A percentile compares a stretch with the other conserved stretches of the same genome.
These are phyloP conservation scores for Fregetta grallaria DNA, from an alignment of 2,113 vertebrate species.

Conservation along the genomic window DNA sequence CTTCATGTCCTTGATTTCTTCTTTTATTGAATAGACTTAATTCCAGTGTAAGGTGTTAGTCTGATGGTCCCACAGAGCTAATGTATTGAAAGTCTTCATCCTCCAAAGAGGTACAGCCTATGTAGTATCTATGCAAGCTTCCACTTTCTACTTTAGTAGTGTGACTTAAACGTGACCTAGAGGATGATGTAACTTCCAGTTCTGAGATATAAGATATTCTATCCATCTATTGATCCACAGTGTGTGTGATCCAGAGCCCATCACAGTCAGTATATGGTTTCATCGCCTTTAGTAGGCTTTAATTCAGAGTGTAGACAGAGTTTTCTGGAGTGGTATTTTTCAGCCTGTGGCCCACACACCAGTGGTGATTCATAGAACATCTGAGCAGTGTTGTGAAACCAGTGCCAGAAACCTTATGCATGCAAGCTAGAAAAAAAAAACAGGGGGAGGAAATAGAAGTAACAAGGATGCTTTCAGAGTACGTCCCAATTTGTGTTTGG, in stretches of 20 bases:
- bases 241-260: neutral
- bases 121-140: neutral
- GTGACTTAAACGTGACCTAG: neutral
- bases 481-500: neutral
- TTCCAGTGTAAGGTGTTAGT: neutral
- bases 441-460: neutral
- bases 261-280: neutral
- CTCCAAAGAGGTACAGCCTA: neutral
- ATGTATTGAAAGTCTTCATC: neutral
- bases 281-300: neutral
- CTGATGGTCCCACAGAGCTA: neutral
- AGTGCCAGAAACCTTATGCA: constrained; percentile 25
- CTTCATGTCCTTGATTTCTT: neutral
- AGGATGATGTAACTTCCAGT: neutral
- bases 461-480: constrained; percentile 12
- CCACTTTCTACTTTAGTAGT: neutral
- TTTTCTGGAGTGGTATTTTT: neutral
- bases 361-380: constrained; percentile 46
- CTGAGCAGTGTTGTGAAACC: constrained; percentile 26
- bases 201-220: neutral
- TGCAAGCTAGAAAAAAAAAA: neutral
- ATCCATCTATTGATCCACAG: neutral
- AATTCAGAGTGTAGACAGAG: neutral
- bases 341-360: constrained; percentile 8
- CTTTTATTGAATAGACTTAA: neutral